phyloP scores from a whole-genome alignment of 2,113 vertebrate genomes.

The Plotosus lineatus region DNA sequence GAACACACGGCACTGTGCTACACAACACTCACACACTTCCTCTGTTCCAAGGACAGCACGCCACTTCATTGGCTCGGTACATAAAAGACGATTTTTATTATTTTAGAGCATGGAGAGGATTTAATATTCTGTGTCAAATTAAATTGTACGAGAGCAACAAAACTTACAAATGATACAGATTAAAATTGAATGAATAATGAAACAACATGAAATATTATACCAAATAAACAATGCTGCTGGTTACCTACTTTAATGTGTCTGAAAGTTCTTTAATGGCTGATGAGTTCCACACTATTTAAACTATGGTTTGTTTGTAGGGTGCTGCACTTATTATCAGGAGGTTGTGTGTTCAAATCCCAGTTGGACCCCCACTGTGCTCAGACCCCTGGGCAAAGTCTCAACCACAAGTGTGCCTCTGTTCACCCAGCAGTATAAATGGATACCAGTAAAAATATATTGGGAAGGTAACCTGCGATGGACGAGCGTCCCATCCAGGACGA shows the following conservation, averaged over 20 bases:
- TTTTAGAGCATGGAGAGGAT: neutral
- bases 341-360: too few relatives aligned
- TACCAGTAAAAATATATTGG: too few relatives aligned
- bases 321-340: too few relatives aligned
- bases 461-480: too few relatives aligned
- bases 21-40: neutral
- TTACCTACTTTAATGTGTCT: neutral
- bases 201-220: neutral
- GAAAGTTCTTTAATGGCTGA: neutral
- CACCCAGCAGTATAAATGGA: too few relatives aligned
- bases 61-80: neutral
- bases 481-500: too few relatives aligned
- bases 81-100: neutral
- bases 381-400: too few relatives aligned
- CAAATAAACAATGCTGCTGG: neutral
- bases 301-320: too few relatives aligned
- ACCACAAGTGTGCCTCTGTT: too few relatives aligned
- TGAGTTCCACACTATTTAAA: too few relatives aligned
- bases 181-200: neutral
- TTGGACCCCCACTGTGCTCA: too few relatives aligned
- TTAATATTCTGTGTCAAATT: neutral
- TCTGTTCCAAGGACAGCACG: neutral
- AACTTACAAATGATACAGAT: neutral
- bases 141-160: neutral
- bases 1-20: neutral